Base-by-base conservation (phyloP, 2,113 vertebrate species). In the Pelvicachromis taeniatus region DNA sequence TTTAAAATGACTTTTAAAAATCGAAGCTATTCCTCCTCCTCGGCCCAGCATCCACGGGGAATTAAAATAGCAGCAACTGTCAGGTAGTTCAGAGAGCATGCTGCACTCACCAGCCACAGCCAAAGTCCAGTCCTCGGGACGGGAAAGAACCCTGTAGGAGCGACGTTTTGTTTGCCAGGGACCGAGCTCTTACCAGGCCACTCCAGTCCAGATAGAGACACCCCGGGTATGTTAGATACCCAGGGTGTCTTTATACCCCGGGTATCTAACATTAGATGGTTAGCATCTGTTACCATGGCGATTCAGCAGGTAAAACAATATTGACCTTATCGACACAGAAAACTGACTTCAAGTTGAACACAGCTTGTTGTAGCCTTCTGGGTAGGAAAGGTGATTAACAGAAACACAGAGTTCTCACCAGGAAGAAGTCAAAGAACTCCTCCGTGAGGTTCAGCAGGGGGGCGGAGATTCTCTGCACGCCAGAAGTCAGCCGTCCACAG, bases 371-470 rank as follows among this genome's bases (percentile, higher is more conserved):
- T 23, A 70, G 21, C 38, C 65, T n/a, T 68, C n/a, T 9, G 38
- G 40, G 42, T 48, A 75, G 26, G 29, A 2, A 50, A 50, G 4
- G 11, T 19, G 19, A 19, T 7, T 9, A 53, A 53, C 4, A 9
- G 17, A 53, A 14, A 55, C 70, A 83, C 54, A 13, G 19, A 7
- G 23, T 73, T 48, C 91, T 89, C 77, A 94, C 94, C 91, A 91
- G 82, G 59, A 94, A 88, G 85, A 56, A 93, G 77, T 94, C 83
- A 4, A 82, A 93, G 52, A 94, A 92, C 50, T 80, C 65, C 14
- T 94, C 89, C 1, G 63, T 45, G 4, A 94, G 88, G 38, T 6
- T 81, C 16, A 82, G 23, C 40, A 90, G 17, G 23, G 85, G 21
- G 59, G 48, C 7, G 2, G 88, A 88, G 87, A 9, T 50, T 61